A percentile compares a stretch with the other conserved stretches of the same genome.
Evolutionary conservation across 2,797 vertebrate species (phyloP).

Genomic region (Numenius phaeopus): DNA sequence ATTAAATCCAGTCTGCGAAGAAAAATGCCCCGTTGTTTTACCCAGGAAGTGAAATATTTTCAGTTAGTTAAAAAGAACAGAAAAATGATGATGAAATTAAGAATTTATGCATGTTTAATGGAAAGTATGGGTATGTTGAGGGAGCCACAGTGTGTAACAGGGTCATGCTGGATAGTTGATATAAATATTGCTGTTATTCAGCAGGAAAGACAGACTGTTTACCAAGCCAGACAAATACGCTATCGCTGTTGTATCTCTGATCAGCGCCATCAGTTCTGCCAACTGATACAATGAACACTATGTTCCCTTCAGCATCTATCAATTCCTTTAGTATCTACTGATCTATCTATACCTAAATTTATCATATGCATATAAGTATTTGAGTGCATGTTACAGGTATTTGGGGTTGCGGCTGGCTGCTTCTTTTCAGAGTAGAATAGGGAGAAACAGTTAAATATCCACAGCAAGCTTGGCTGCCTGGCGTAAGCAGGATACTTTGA

Average conservation of each 20-base stretch:
- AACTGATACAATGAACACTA: not conserved
- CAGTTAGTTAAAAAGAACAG: not conserved
- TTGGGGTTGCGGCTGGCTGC: not conserved
- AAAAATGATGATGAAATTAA: not conserved
- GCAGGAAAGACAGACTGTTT: not conserved
- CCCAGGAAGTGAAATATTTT: not conserved
- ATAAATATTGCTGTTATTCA: not conserved
- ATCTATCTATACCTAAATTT: not conserved
- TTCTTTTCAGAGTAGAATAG: not conserved
- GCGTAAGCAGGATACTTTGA: not conserved
- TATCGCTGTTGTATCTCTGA: not conserved
- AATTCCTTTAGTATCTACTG: not conserved
- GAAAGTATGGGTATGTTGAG: not conserved
- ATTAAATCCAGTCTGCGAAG: not conserved
- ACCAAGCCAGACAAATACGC: not conserved
- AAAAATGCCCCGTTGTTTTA: not conserved
- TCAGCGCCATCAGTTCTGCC: not conserved
- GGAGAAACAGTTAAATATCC: not conserved
- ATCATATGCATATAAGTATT: not conserved
- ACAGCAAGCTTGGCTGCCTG: not conserved
- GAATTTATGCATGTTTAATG: not conserved
- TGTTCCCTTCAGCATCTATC: not conserved
- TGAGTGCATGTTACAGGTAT: rapidly evolving
- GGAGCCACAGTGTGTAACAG: not conserved
- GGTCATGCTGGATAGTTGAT: not conserved